Evolutionary conservation across 2,797 vertebrate genomes (phyloP).

Genomic region (Nothura maculosa): DNA sequence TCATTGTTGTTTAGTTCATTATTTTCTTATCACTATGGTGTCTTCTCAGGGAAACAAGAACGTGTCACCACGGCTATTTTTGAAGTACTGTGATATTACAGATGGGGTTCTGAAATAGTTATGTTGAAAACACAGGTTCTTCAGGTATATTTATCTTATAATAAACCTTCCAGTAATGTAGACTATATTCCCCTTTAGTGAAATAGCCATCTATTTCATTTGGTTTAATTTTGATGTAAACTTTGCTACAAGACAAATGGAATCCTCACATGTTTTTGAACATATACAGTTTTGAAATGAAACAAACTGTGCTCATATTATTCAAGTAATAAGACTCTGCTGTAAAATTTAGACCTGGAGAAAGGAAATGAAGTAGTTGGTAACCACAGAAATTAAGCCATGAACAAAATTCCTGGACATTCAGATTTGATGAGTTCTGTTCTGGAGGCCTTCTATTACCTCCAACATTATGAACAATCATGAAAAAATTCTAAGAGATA

Average conservation of each 20-base stretch:
- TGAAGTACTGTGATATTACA: neutral
- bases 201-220: neutral
- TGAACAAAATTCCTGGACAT: neutral
- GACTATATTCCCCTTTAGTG: neutral
- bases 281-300: neutral
- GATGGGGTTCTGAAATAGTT: neutral
- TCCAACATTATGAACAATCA: fast-evolving
- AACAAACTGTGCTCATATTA: neutral
- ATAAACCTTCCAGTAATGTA: neutral
- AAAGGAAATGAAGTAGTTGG: neutral
- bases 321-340: neutral
- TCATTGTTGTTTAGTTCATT: slow-evolving; percentile 31
- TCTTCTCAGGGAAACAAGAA: slow-evolving; percentile 4
- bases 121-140: neutral
- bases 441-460: neutral
- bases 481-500: neutral
- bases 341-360: neutral
- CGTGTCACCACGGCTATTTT: neutral
- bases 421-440: neutral
- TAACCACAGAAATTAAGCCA: neutral
- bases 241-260: neutral
- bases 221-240: neutral
- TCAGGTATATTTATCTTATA: neutral
- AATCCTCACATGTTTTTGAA: neutral
- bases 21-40: neutral